Evolutionary conservation across 2,113 vertebrate species (phyloP).

Genomic region (Amia ocellicauda): DNA sequence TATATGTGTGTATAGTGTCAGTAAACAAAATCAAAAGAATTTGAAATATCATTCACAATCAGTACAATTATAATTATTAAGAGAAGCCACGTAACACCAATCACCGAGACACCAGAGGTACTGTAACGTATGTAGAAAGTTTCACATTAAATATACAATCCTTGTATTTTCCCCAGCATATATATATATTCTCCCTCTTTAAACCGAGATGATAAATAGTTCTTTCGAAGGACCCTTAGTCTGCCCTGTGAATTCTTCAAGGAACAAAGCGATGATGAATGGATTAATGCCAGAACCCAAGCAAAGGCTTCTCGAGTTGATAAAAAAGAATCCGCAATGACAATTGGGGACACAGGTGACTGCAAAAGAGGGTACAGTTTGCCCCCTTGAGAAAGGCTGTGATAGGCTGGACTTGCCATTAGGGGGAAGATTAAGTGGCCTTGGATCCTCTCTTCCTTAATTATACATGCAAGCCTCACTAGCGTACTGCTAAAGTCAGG

Average conservation of each 20-base stretch:
- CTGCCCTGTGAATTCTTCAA: conserved; percentile 78
- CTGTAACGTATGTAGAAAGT: conserved; percentile 39
- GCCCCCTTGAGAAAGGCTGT: conserved; percentile 67
- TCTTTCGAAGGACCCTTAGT: conserved; percentile 53
- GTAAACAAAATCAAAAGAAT: too few species aligned
- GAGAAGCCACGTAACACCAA: too few species aligned
- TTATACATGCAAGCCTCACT: conserved; percentile 85
- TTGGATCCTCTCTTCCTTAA: conserved; percentile 80
- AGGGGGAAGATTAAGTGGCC: conserved; percentile 88
- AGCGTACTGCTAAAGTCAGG: conserved; percentile 61
- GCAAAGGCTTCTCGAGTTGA: conserved; percentile 71
- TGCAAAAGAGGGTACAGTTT: conserved; percentile 77
- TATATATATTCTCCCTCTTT: conserved; percentile 36
- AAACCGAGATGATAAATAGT: conserved; percentile 70
- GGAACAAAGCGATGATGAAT: conserved; percentile 79
- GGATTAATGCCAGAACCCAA: conserved; percentile 71
- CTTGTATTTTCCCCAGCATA: too few species aligned
- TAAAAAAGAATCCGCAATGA: conserved; percentile 82
- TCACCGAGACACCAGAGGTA: background rate
- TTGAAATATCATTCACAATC: too few species aligned
- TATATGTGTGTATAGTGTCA: too few species aligned
- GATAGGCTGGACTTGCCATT: conserved; percentile 83
- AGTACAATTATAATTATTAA: too few species aligned
- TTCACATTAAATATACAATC: conserved; percentile 56
- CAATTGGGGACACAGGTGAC: conserved; percentile 79